Evolutionary conservation across 2,797 vertebrate genomes (phyloP), one percentile per base, ranked within the genome.

Genomic region (Gouania willdenowi): DNA sequence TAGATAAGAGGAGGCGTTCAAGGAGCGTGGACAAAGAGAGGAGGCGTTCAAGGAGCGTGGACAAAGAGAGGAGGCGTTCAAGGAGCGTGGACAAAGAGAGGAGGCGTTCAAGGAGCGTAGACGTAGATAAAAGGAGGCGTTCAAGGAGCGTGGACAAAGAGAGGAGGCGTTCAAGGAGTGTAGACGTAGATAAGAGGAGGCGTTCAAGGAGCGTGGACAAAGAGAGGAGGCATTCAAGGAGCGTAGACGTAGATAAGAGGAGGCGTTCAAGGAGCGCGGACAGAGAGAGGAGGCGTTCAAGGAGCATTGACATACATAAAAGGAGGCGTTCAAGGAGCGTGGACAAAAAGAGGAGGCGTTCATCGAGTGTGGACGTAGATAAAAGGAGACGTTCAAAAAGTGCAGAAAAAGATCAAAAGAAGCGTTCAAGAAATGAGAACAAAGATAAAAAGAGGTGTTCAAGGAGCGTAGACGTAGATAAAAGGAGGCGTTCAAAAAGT

Each of bases 101-200:
- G 5, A 35, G 25, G 8, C 14, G 27, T 3, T 62, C 56, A 3
- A 32, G 45, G 5, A 57, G 30, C 29, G 61, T 9, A 24, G 21
- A 26, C 21, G 58, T 39, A 30, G 44, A 28, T 35, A 54, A 43
- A 74, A 75, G 27, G 51, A 51, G 10, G 12, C 3, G 13, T 34
- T 10, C 34, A 33, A 11, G 14, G 48, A 57, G 13, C 19, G 19
- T 20, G 20, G 19, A 20, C 19, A 44, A 43, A 4, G 62, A 45
- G 25, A 48, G 10, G 29, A 74, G 72, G 27, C 22, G 11, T 2
- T 51, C 33, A 2, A 57, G 41, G 22, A 58, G 43, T 33, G n/a
- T 10, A 11, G 21, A 41, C 33, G 44, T 26, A 32, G 54, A 43
- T 4, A 62, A 45, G 25, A 48, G 10, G 29, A 76, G 72, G 27